phyloP scores from a whole-genome alignment of 2,888 invertebrate species.

The Polymixis lichenea region DNA sequence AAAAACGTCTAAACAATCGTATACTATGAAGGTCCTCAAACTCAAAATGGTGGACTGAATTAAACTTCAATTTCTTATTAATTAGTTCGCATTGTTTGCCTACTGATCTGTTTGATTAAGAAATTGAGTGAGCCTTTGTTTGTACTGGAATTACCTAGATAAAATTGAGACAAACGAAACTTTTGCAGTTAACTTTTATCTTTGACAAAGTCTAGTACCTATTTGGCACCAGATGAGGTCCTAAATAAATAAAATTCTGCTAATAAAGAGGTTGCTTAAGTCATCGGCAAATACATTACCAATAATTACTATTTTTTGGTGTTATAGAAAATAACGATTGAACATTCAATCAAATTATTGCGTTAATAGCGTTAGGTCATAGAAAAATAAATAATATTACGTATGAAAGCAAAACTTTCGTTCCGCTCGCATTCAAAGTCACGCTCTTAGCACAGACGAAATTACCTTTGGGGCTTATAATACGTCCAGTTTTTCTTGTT shows the following conservation, averaged over 20 bases:
- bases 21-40: constrained; percentile 1
- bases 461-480: not conserved
- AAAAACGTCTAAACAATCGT: not conserved
- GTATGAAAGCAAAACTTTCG: not conserved
- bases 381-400: not conserved
- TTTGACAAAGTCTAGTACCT: constrained; percentile 34
- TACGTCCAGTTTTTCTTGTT: not conserved
- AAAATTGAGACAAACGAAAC: constrained; percentile 38
- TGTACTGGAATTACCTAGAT: constrained; percentile 35
- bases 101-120: constrained; percentile 35
- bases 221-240: constrained; percentile 31
- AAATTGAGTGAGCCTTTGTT: constrained; percentile 42
- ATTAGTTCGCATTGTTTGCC: constrained; percentile 45
- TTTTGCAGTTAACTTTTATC: constrained; percentile 50
- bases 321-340: not conserved
- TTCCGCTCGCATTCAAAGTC: not conserved
- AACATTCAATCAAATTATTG: not conserved
- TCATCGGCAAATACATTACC: constrained; percentile 39
- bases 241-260: constrained; percentile 34
- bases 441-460: not conserved
- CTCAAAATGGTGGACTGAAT: constrained; percentile 29
- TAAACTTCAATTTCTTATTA: constrained; percentile 51
- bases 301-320: constrained; percentile 23
- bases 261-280: constrained; percentile 36
- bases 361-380: not conserved